These are phyloP conservation scores for Liposcelis brunnea DNA, from an alignment of 2,888 invertebrate genomes.

Conservation along the genomic window DNA sequence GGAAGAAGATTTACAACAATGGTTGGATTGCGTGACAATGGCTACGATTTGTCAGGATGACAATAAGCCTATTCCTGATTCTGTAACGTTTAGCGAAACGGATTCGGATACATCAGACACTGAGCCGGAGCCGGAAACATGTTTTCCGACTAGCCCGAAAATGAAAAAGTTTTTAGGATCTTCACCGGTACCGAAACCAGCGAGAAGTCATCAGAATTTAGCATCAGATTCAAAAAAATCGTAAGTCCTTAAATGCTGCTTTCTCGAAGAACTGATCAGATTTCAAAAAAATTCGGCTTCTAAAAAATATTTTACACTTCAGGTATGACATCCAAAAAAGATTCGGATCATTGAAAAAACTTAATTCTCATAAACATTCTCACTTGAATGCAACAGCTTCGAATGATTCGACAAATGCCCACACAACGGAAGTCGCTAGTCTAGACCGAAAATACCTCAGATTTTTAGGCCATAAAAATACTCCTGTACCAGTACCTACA, in stretches of 20 bases:
- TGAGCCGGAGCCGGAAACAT: conserved; percentile 23
- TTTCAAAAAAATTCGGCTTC: neutral
- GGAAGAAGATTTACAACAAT: conserved; percentile 47
- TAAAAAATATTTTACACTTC: neutral
- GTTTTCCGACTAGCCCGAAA: conserved; percentile 18
- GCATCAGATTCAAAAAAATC: conserved; percentile 9
- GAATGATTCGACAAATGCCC: conserved; percentile 19
- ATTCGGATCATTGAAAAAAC: conserved; percentile 57
- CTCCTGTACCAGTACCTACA: conserved; percentile 49
- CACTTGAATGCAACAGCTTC: conserved; percentile 23
- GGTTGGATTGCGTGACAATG: conserved; percentile 52
- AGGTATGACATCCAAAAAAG: conserved; percentile 29
- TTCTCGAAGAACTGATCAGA: neutral
- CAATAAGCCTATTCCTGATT: neutral
- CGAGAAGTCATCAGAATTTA: conserved; percentile 14
- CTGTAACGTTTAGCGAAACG: conserved; percentile 34
- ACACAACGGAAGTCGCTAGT: conserved; percentile 41
- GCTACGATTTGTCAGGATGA: conserved; percentile 26
- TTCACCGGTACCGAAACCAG: conserved; percentile 11
- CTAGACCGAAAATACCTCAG: conserved; percentile 51
- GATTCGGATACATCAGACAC: conserved; percentile 32
- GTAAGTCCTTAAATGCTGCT: neutral
- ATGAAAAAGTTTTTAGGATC: conserved; percentile 18
- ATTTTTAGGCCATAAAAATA: conserved; percentile 34
- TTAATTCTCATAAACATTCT: conserved; percentile 33